Percentiles rank a stretch among this genome's conserved stretches.
Evolutionary conservation across 2,797 vertebrate genomes (phyloP).

Genomic region (Gymnoscopelus braueri): DNA sequence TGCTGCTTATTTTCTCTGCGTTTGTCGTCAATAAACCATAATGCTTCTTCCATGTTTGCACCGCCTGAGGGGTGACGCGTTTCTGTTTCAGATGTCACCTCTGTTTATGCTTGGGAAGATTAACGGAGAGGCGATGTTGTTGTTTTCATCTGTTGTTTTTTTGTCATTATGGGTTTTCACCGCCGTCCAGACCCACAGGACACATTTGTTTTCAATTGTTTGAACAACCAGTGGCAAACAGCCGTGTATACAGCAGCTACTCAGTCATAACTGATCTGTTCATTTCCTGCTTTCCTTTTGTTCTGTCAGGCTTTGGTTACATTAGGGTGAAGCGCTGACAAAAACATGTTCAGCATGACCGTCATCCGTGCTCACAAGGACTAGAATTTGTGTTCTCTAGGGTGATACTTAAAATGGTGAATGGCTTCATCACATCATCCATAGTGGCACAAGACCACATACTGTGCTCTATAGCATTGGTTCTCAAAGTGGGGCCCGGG

Average conservation of each 20-base stretch:
- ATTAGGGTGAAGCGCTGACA: too few relatives aligned
- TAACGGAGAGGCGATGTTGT: slow-evolving; percentile 9
- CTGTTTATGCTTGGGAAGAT: slow-evolving; percentile 11
- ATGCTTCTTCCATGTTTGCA: slow-evolving; percentile 21
- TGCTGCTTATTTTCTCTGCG: slow-evolving; percentile 1
- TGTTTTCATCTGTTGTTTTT: neutral
- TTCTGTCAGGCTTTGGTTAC: too few relatives aligned
- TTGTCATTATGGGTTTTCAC: neutral
- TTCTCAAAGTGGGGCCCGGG: too few relatives aligned
- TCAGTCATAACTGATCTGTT: neutral
- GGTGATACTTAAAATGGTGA: too few relatives aligned
- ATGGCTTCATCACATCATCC: too few relatives aligned
- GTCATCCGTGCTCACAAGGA: too few relatives aligned
- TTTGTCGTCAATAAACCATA: slow-evolving; percentile 23
- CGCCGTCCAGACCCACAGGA: neutral
- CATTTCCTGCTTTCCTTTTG: too few relatives aligned
- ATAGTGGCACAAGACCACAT: too few relatives aligned
- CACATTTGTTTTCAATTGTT: slow-evolving; percentile 14
- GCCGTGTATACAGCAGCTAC: neutral
- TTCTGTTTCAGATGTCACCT: slow-evolving; percentile 36
- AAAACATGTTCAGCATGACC: too few relatives aligned
- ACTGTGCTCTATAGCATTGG: too few relatives aligned
- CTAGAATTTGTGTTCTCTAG: too few relatives aligned
- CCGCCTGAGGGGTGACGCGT: neutral
- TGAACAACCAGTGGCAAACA: neutral